Percentiles rank a stretch among this genome's conserved stretches.
Conservation (phyloP, 92 coral and sea anemone species). For the Micromussa lordhowensis region DNA sequence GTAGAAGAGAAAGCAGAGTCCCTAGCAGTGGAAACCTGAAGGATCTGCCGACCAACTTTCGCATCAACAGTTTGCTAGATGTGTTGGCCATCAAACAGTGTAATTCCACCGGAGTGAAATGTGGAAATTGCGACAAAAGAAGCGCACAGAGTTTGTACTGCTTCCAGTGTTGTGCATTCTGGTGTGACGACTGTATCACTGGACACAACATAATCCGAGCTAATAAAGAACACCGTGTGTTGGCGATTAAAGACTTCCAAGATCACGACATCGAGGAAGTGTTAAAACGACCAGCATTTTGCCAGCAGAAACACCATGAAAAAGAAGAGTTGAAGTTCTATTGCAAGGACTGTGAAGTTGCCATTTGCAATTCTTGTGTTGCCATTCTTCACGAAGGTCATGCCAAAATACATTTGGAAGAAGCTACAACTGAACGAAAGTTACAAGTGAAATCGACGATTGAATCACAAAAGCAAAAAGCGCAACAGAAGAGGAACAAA, state of each 20-base stretch:
- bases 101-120: too few relatives aligned
- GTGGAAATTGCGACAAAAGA: too few relatives aligned
- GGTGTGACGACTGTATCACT: neutral
- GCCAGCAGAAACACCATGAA: conserved; percentile 29
- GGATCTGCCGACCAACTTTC: neutral
- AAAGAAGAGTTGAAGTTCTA: conserved; percentile 30
- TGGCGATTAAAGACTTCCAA: conserved; percentile 4
- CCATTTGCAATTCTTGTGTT: conserved; percentile 49
- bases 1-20: too few relatives aligned
- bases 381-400: conserved; percentile 19
- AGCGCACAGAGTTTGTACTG: too few relatives aligned
- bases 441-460: neutral
- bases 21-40: neutral
- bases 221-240: neutral
- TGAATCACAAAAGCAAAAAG: conserved; percentile 6
- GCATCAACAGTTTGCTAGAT: too few relatives aligned
- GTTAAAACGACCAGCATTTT: too few relatives aligned
- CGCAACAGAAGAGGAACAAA: neutral
- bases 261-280: too few relatives aligned
- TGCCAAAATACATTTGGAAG: conserved; percentile 14
- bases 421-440: conserved; percentile 12
- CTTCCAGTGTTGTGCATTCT: neutral
- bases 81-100: too few relatives aligned
- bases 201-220: neutral
- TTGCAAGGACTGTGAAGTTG: conserved; percentile 30